A percentile compares a stretch with the other conserved stretches of the same genome.
Conservation (phyloP, 2,113 vertebrate genomes). For the Tetrao urogallus region DNA sequence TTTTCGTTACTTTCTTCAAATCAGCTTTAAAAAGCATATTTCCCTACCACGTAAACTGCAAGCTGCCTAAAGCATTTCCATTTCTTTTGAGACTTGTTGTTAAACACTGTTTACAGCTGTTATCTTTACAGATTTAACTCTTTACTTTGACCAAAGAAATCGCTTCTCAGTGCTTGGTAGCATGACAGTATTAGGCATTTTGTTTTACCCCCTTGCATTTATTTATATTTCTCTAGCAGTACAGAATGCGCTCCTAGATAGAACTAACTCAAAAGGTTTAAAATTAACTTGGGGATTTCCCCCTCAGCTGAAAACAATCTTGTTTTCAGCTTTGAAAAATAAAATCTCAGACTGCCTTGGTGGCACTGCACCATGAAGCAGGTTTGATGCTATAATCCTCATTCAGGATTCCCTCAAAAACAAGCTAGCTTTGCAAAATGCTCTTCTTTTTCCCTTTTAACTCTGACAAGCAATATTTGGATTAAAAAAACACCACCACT, state of each 20-base stretch:
- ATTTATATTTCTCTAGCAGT: neutral
- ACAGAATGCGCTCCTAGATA: neutral
- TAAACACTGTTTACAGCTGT: neutral
- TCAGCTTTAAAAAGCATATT: neutral
- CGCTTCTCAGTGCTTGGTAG: neutral
- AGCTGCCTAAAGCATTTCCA: neutral
- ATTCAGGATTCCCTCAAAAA: neutral
- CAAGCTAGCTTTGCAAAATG: neutral
- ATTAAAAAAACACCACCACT: neutral
- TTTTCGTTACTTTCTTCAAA: neutral
- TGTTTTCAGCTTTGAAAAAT: slow-evolving; percentile 8
- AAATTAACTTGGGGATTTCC: slow-evolving; percentile 54
- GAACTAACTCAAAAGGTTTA: slow-evolving; percentile 48
- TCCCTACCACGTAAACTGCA: neutral
- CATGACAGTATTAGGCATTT: neutral
- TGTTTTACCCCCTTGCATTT: neutral
- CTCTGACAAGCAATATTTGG: neutral
- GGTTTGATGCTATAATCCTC: neutral
- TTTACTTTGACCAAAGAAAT: neutral
- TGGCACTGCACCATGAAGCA: neutral
- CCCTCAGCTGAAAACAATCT: slow-evolving; percentile 16
- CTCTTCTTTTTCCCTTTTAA: neutral
- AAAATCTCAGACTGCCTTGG: neutral
- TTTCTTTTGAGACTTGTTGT: neutral
- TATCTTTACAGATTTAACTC: neutral